Evolutionary conservation across 2,113 vertebrate species (phyloP), one percentile per base, ranked within the genome.

Genomic region (Hystrix cristata): DNA sequence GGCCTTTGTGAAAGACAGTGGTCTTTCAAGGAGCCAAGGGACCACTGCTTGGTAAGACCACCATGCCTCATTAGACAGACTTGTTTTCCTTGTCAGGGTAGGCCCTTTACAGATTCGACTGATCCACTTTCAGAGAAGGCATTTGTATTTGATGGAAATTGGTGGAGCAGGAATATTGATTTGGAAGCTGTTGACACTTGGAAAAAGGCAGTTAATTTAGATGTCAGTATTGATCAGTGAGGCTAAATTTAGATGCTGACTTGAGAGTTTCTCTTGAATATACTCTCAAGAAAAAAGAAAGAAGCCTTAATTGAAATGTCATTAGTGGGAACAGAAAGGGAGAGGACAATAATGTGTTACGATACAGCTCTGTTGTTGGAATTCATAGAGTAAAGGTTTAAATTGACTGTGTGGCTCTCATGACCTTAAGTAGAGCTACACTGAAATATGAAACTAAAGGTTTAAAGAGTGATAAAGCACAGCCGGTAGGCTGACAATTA

Each of bases 171-270:
- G 96, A 97, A 90, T 96, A 97, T 96, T 97, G 97, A 98, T 97
- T 94, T 91, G 93, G 62, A 93, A 97, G 86, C 64, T 94, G 87
- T 89, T 97, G 95, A 95, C 93, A 85, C 97, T 97, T 96, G 43
- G 97, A 96, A 93, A 71, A 59, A 92, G n/a, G 64, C 48, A 98
- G 91, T 97, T 97, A 95, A 97, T 97, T 96, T 97, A 94, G 94
- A 95, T 97, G 98, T 97, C 95, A 90, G 82, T 97, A 98, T 97
- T 97, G 98, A 98, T 98, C 95, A 90, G 48, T 67, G 38, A 74
- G 72, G 69, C 91, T 97, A 96, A 93, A 85, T 94, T 93, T 96
- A 97, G 87, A 78, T 57, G 46, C 53, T n/a, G 83, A 83, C 81
- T 91, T 86, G n/a, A 90, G 71, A 84, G 59, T 95, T 90, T 93